Evolutionary conservation across 2,113 vertebrate species (phyloP), one percentile per base, ranked within the genome.

Genomic region (Sylvietta virens): DNA sequence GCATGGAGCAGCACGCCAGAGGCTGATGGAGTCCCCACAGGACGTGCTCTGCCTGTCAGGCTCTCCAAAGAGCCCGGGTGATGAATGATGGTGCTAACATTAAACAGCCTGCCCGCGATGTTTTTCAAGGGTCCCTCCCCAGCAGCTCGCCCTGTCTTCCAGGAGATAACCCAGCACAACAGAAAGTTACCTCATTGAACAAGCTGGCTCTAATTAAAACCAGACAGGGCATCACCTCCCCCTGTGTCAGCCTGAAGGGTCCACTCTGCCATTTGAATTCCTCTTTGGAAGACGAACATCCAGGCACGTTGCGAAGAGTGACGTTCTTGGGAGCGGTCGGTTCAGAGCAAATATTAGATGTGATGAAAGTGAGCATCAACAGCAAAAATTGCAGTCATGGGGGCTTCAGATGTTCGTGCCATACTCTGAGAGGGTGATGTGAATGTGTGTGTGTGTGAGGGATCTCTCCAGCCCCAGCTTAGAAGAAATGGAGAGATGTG

Each of bases 131-230:
- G 81, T 95, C 90, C 95, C 95, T 97, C 91, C 96, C 94, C 93
- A 89, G 60, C 84, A 92, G 94, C 94, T 95, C 4, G 90, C 96
- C 96, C 94, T 64, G 86, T 82, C 90, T 97, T 95, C 92, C 93
- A 96, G 83, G 82, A 97, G 97, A 97, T 97, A 97, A 95, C 85
- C 88, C 73, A 85, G 86, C 96, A 88, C 66, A 96, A 93, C 81
- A 94, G 93, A 93, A 85, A 88, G 94, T 97, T 96, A 96, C 96
- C 95, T 97, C 97, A 96, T 97, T 97, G 97, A 97, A 85, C 95
- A 97, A 97, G 91, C 91, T 79, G 85, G 86, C 58, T 93, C 51
- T 97, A 98, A 98, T 97, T 97, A 96, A 94, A 96, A 95, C 27
- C 96, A 98, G 97, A 21, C 90, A 54, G 82, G 70, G 81, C 95